Conservation (phyloP, 2,888 invertebrate genomes). For the Oxytorus armatus region DNA sequence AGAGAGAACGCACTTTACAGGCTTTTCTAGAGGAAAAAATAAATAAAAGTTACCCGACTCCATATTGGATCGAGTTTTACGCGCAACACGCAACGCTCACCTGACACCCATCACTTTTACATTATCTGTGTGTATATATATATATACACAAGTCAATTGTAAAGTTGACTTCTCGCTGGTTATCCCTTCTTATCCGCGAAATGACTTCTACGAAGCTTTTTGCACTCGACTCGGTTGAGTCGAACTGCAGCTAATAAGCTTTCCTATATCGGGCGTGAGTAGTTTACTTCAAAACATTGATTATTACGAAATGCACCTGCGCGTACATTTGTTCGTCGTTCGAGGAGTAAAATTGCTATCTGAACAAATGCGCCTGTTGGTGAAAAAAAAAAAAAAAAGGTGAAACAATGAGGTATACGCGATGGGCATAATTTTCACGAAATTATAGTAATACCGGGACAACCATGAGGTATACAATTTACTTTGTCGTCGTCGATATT, state of each 20-base stretch:
- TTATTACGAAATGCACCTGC: constrained; percentile 50
- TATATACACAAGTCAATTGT: constrained; percentile 27
- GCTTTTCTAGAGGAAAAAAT: constrained; percentile 23
- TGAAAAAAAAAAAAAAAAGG: background rate
- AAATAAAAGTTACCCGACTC: background rate
- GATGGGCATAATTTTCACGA: constrained; percentile 1
- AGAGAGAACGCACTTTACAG: constrained; percentile 34
- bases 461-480: background rate
- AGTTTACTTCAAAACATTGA: constrained; percentile 30
- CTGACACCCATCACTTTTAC: constrained; percentile 17
- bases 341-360: constrained; percentile 6
- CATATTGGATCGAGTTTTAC: constrained; percentile 45
- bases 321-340: constrained; percentile 4
- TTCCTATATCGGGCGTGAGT: constrained; percentile 15
- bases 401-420: background rate
- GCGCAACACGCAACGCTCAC: constrained; percentile 36
- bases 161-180: constrained; percentile 31
- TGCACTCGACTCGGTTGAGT: constrained; percentile 16
- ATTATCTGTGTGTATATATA: constrained; percentile 2
- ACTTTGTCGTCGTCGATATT: constrained; percentile 8
- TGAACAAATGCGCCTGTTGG: constrained; percentile 4
- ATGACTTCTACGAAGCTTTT: constrained; percentile 57
- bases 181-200: constrained; percentile 38
- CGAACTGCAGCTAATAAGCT: background rate
- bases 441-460: background rate